Conservation (phyloP, 2,113 vertebrate species). For the Aphyosemion australe region DNA sequence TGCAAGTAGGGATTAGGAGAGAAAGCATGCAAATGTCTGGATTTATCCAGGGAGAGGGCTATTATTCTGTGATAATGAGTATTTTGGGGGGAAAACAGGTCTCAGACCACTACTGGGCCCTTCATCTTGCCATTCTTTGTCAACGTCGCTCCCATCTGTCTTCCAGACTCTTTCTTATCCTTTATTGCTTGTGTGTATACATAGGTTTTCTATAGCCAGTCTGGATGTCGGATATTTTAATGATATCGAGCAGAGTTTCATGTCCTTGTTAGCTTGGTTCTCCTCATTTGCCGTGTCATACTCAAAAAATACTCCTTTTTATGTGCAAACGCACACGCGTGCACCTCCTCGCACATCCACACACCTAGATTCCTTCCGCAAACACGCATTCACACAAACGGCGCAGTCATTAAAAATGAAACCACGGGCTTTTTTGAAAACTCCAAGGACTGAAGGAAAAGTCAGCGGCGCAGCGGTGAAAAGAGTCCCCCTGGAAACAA, state of each 20-base stretch:
- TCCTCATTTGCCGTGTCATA: constrained; percentile 80
- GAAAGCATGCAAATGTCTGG: constrained; percentile 40
- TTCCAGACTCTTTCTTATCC: constrained; percentile 36
- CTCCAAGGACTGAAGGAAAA: constrained; percentile 77
- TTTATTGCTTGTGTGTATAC: constrained; percentile 50
- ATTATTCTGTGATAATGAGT: constrained; percentile 74
- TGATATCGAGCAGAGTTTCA: constrained; percentile 71
- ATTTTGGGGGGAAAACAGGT: constrained; percentile 52
- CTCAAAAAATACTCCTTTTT: constrained; percentile 72
- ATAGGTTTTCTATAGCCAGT: constrained; percentile 54
- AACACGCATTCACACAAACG: constrained; percentile 62
- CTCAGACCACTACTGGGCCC: constrained; percentile 46
- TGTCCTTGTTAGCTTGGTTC: constrained; percentile 80
- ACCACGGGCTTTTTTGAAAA: constrained; percentile 78
- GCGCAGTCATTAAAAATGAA: constrained; percentile 84
- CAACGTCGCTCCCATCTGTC: constrained; percentile 39
- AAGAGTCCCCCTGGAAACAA: constrained; percentile 83
- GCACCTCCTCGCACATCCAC: constrained; percentile 37
- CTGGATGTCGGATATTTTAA: constrained; percentile 79
- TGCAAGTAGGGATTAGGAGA: constrained; percentile 2
- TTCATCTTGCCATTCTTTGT: constrained; percentile 27
- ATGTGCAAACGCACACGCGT: constrained; percentile 62
- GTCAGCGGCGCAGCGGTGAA: constrained; percentile 73
- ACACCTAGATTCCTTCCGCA: constrained; percentile 32
- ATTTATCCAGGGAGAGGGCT: constrained; percentile 37